Conservation (phyloP, 1,140 invertebrate species). For the Drosophila arizonae region DNA sequence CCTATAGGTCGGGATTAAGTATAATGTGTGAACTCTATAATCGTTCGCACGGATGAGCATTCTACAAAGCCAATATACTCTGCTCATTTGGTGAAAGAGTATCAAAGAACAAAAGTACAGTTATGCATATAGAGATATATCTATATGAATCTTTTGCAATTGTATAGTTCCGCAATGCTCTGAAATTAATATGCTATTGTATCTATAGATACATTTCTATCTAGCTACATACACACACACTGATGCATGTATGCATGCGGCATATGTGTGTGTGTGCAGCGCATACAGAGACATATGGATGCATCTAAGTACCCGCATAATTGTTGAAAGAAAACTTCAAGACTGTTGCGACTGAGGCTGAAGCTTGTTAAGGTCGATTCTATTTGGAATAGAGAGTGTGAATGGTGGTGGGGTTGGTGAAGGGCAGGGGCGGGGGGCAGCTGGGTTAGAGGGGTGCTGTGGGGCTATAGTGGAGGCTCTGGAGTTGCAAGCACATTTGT, state of each 20-base stretch:
- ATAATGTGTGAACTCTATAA: too few relatives aligned
- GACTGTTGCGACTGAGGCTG: slow-evolving; percentile 1
- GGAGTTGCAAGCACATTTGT: slow-evolving; percentile 16
- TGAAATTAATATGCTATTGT: slow-evolving; percentile 16
- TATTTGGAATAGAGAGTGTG: neutral
- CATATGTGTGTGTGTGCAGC: neutral
- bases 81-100: too few relatives aligned
- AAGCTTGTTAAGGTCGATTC: slow-evolving; percentile 7
- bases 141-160: neutral
- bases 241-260: too few relatives aligned
- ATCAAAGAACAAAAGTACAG: too few relatives aligned
- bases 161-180: neutral
- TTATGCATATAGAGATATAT: neutral
- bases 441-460: neutral
- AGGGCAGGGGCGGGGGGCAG: neutral
- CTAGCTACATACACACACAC: neutral
- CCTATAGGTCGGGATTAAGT: too few relatives aligned
- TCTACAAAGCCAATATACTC: too few relatives aligned
- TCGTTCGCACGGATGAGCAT: too few relatives aligned
- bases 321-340: slow-evolving; percentile 19
- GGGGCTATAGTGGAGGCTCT: neutral
- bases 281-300: neutral
- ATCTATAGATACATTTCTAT: slow-evolving; percentile 3
- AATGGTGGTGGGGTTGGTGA: neutral
- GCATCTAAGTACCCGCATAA: slow-evolving; percentile 16